Percentiles rank a stretch among this genome's conserved stretches.
These are phyloP conservation scores for Mormyrus proboscirostris DNA, from an alignment of 2,797 vertebrate genomes.

Conservation along the genomic window DNA sequence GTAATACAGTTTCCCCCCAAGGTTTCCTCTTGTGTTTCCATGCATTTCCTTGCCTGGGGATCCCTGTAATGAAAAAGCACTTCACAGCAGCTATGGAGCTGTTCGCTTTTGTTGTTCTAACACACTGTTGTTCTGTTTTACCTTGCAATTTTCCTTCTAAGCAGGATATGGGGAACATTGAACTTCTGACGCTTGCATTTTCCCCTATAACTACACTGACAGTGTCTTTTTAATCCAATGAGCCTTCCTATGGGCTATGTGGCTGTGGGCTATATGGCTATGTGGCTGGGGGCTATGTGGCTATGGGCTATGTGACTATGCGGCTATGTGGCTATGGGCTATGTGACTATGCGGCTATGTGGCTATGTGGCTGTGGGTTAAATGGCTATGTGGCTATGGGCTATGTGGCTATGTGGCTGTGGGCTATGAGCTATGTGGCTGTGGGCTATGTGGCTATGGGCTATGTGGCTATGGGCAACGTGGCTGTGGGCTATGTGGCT, in stretches of 20 bases:
- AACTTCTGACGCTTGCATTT: background rate
- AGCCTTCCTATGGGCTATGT: conserved; percentile 2
- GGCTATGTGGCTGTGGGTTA: background rate
- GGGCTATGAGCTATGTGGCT: background rate
- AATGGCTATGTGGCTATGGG: conserved; percentile 13
- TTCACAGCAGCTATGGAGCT: conserved; percentile 66
- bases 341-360: conserved; percentile 4
- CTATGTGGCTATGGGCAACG: background rate
- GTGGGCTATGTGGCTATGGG: conserved; percentile 16
- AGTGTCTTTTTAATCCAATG: background rate
- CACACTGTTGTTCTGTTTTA: conserved; percentile 56
- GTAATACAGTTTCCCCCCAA: background rate
- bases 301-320: conserved; percentile 9
- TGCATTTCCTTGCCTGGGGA: conserved; percentile 31
- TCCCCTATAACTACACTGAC: background rate
- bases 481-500: background rate
- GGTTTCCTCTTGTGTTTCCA: background rate
- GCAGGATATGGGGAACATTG: conserved; percentile 50
- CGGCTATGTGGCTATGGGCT: background rate
- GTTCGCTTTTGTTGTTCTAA: conserved; percentile 62
- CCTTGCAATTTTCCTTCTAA: conserved; percentile 54
- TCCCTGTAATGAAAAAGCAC: conserved; percentile 49
- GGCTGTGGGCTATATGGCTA: background rate
- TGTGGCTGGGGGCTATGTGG: conserved; percentile 8
- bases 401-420: conserved; percentile 16